These are phyloP conservation scores for Lanius ludovicianus DNA, from an alignment of 2,113 vertebrate species.

Conservation along the genomic window DNA sequence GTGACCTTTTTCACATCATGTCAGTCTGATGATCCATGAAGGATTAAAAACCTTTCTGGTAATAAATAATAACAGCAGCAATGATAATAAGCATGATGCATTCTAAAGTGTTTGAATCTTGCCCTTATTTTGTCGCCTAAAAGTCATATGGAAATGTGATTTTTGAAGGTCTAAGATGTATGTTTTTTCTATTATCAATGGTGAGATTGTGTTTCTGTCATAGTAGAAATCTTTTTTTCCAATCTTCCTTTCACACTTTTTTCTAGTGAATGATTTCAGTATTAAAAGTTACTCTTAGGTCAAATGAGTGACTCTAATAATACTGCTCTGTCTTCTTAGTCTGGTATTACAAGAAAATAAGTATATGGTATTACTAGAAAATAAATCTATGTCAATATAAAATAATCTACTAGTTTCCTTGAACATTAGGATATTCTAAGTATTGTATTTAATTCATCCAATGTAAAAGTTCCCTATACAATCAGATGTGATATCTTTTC, in stretches of 20 bases:
- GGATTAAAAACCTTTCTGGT: background rate
- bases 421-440: background rate
- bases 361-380: background rate
- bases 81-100: background rate
- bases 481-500: background rate
- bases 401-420: background rate
- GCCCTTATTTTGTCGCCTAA: background rate
- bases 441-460: background rate
- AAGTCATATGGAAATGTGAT: conserved; percentile 9
- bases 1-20: background rate
- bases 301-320: background rate
- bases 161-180: background rate
- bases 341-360: background rate
- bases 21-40: background rate
- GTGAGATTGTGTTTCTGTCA: background rate
- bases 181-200: background rate
- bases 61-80: background rate
- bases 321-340: background rate
- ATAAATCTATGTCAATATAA: background rate
- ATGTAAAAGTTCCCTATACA: background rate
- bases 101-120: background rate
- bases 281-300: background rate
- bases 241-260: background rate
- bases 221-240: background rate
- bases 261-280: background rate